Evolutionary conservation across 1,140 invertebrate species (phyloP), one percentile per base, ranked within the genome.

Genomic region (Aphaenogaster ashmeadi): DNA sequence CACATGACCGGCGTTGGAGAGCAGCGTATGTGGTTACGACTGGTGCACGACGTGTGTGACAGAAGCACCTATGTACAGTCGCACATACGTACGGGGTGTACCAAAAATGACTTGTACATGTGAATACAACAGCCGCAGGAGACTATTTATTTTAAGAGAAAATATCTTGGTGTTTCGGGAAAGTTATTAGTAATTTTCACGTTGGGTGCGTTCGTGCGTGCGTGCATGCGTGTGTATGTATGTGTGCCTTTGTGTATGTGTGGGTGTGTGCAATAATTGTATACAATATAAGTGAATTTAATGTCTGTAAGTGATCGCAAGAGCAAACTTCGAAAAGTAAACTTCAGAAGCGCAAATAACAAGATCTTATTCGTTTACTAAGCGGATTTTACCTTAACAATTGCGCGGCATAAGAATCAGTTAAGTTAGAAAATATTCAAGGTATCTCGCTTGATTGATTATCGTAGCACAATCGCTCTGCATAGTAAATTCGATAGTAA

Each of bases 11-110:
- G 9, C 27, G 38, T 27, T 56, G 67, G 67, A 36, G n/a, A 41
- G 36, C 67, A 54, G 21, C 36, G 64, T 56, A 56, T 72, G 54
- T 21, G 80, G 50, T 83, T 38, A 36, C 52, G 52, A 47, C 67
- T 69, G n/a, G 64, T 38, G 60, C 41, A 21, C 78, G 78, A 69
- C 38, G 21, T 58, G 66, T 52, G 66, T 83, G 67, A 83, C 67
- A 74, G 67, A 18, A 83, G 38, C 36, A 44, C 15, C 15, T 71
- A 56, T 71, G 21, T 81, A 71, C 60, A 11, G n/a, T 47, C 27
- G 21, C 78, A 38, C 7, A 33, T 56, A 58, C 33, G 6, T 56
- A 71, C 15, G 11, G 44, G 18, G 13, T 72, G 67, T 21, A 58
- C 18, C 66, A 83, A 60, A 83, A 83, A 72, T 47, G 52, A 72